Percentiles rank a stretch among this genome's conserved stretches.
These are phyloP conservation scores for Noctua janthina DNA, from an alignment of 2,888 invertebrate genomes.

Conservation along the genomic window DNA sequence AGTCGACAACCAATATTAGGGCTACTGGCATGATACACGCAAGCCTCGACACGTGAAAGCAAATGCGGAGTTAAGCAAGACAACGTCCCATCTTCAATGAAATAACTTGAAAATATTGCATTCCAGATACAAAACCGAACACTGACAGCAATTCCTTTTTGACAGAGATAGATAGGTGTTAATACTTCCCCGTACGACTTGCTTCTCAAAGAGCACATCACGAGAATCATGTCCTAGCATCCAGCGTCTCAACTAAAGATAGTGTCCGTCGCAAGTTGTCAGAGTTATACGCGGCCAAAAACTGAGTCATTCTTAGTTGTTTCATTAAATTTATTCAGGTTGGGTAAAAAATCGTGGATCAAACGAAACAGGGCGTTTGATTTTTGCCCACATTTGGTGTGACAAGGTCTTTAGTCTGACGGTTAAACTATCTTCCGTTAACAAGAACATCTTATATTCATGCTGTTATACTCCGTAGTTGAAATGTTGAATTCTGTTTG, in stretches of 20 bases:
- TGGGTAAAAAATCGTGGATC: no score
- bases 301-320: no score
- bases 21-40: background rate
- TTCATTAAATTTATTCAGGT: no score
- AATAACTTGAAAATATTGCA: background rate
- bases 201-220: no score
- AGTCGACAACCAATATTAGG: background rate
- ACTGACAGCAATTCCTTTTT: background rate
- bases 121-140: background rate
- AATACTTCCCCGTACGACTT: background rate
- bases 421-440: slow-evolving; percentile 29
- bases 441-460: slow-evolving; percentile 28
- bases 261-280: no score
- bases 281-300: no score
- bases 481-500: slow-evolving; percentile 21
- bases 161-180: background rate
- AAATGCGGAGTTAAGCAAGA: background rate
- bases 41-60: background rate
- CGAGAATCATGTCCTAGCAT: no score
- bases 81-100: background rate
- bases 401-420: background rate
- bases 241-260: no score
- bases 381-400: no score
- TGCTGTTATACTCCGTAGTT: slow-evolving; percentile 16
- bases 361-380: no score